Evolutionary conservation across 1,140 invertebrate genomes (phyloP).

Genomic region (Procambarus virginalis): DNA sequence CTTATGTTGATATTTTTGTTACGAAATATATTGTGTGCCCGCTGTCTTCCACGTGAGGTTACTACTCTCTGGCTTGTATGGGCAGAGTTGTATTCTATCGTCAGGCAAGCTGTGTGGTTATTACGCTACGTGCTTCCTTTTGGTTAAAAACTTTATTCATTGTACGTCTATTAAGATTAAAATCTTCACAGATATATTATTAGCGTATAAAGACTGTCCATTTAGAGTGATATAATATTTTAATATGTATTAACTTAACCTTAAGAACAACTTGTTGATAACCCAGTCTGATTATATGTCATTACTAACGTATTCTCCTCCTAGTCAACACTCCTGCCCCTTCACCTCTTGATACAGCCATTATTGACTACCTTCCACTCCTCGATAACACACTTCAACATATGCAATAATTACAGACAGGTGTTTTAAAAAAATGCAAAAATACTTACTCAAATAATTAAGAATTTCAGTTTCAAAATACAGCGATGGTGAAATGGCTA

Average conservation of each 20-base stretch:
- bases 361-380: slow-evolving; percentile 30
- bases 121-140: slow-evolving; percentile 56
- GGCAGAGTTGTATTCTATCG: neutral
- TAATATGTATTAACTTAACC: slow-evolving; percentile 46
- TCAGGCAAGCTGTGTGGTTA: slow-evolving; percentile 45
- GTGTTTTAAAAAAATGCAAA: neutral
- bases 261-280: slow-evolving; percentile 48
- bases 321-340: slow-evolving; percentile 49
- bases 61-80: neutral
- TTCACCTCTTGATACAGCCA: slow-evolving; percentile 33
- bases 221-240: slow-evolving; percentile 53
- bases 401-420: slow-evolving; percentile 30
- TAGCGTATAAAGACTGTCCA: slow-evolving; percentile 32
- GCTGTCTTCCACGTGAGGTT: no score
- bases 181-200: slow-evolving; percentile 49
- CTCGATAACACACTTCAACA: slow-evolving; percentile 53
- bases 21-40: neutral
- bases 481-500: slow-evolving; percentile 66
- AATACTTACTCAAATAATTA: slow-evolving; percentile 18
- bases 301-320: slow-evolving; percentile 57
- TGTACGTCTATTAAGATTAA: slow-evolving; percentile 49
- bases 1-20: neutral
- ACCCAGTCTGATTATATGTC: slow-evolving; percentile 40
- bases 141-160: slow-evolving; percentile 49
- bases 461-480: slow-evolving; percentile 44